These are phyloP conservation scores for Holothuria scabra DNA, from an alignment of 53 echinoderm and acorn worm genomes.

Conservation along the genomic window DNA sequence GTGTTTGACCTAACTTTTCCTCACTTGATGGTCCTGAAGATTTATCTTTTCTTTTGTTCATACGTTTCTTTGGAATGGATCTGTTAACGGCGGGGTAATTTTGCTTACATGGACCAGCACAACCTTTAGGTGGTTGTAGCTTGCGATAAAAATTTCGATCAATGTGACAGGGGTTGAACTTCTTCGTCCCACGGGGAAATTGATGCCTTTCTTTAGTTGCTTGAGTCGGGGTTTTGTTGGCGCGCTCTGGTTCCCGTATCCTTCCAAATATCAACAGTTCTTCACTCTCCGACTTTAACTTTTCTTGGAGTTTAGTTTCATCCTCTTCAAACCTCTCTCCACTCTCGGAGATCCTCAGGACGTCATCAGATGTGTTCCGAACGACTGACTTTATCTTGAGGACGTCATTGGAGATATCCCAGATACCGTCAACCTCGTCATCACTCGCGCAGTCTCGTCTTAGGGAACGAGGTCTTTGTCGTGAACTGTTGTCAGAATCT, in stretches of 20 bases:
- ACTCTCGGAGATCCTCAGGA: slow-evolving; percentile 25
- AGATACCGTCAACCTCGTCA: slow-evolving; percentile 39
- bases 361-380: not conserved
- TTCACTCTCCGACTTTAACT: slow-evolving; percentile 10
- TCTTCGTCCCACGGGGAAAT: slow-evolving; percentile 10
- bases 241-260: slow-evolving; percentile 1
- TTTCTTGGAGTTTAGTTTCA: not conserved
- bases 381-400: not conserved
- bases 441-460: slow-evolving; percentile 37
- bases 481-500: not conserved
- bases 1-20: no score
- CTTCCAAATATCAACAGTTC: slow-evolving; percentile 29
- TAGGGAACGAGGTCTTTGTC: no score
- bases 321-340: not conserved
- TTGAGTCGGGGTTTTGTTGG: not conserved
- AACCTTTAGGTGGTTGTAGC: no score
- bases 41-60: no score
- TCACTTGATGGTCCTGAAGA: no score
- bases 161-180: slow-evolving; percentile 4
- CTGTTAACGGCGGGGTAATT: no score
- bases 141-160: not conserved
- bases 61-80: no score
- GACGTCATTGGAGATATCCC: slow-evolving; percentile 21
- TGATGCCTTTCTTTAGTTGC: not conserved
- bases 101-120: no score